phyloP scores from a whole-genome alignment of 2,797 vertebrate genomes.

The Sebastes ruberrimus region DNA sequence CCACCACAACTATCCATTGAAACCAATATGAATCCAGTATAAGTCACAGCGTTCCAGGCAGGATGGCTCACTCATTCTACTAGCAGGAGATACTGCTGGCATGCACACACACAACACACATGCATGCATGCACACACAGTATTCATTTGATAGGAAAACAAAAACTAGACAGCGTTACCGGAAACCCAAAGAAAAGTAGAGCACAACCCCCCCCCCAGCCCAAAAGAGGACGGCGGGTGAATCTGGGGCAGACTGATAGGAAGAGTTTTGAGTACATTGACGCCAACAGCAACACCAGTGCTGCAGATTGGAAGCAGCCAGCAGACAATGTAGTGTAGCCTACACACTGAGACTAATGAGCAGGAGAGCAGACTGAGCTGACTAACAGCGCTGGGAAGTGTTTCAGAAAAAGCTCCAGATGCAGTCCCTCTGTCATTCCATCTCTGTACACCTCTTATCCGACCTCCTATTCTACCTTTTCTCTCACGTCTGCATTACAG shows the following conservation, averaged over 20 bases:
- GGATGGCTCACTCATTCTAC: not conserved
- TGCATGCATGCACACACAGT: not conserved
- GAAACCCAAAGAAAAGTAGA: conserved; percentile 40
- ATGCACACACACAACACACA: conserved; percentile 1
- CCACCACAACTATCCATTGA: not conserved
- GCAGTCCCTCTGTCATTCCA: conserved; percentile 11
- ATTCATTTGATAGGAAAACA: conserved; percentile 41
- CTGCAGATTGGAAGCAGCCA: conserved; percentile 43
- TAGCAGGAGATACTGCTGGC: not conserved
- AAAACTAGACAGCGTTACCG: conserved; percentile 26
- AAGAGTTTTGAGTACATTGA: conserved; percentile 25
- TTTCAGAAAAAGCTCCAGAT: conserved; percentile 35
- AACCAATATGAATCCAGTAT: conserved; percentile 4
- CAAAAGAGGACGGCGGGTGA: conserved; percentile 37
- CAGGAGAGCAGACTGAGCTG: conserved; percentile 49
- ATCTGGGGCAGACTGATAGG: conserved; percentile 59
- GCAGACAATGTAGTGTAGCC: conserved; percentile 23
- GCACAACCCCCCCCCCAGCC: conserved; percentile 9
- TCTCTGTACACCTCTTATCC: not conserved
- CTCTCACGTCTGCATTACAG: not conserved
- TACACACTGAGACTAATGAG: conserved; percentile 65
- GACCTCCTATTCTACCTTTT: not conserved
- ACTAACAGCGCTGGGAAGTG: conserved; percentile 39
- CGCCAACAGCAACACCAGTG: conserved; percentile 36
- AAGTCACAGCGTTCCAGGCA: conserved; percentile 11